Evolutionary conservation across 2,797 vertebrate species (phyloP), one percentile per base, ranked within the genome.

Genomic region (Balearica regulorum): DNA sequence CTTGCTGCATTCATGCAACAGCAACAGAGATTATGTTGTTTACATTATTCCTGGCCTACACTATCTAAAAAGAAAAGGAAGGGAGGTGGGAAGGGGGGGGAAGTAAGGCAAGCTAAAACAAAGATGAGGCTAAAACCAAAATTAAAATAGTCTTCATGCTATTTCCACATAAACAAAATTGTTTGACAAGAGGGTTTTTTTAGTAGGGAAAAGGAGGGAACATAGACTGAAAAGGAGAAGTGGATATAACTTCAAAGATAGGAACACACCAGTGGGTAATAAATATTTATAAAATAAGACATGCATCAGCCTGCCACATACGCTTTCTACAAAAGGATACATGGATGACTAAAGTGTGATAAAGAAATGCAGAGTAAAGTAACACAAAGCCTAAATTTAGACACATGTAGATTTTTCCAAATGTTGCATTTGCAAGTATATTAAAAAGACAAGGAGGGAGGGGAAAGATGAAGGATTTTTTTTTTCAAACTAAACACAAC

Each of bases 241-340:
- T 82, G 77, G 87, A 86, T 90, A 60, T 57, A 95, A 96, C 96
- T 98, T 97, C 95, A 98, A 98, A 98, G 96, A 97, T 39, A 95
- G 46, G 77, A 97, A 94, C 85, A 89, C 77, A 96, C 61, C 83
- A 94, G 75, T 94, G 94, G 82, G 77, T 95, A 96, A 97, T 97
- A 97, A 98, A 98, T 98, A 98, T 97, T 98, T 98, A 97, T 97
- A 97, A 98, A 98, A 97, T 90, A 97, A 97, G 94, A 90, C 93
- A 96, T 94, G 93, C 92, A 97, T 98, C 97, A 97, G 91, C 91
- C 91, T 97, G 94, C 77, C 93, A 95, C 83, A 95, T 93, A 94
- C 3, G 26, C 86, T 94, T 97, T 95, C 87, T 72, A 94, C 69
- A 84, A 85, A 91, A 94, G 95, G 81, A 97, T 97, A 80, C 94